Base-by-base conservation (phyloP, 2,797 vertebrate species). In the Australoheros facetus region DNA sequence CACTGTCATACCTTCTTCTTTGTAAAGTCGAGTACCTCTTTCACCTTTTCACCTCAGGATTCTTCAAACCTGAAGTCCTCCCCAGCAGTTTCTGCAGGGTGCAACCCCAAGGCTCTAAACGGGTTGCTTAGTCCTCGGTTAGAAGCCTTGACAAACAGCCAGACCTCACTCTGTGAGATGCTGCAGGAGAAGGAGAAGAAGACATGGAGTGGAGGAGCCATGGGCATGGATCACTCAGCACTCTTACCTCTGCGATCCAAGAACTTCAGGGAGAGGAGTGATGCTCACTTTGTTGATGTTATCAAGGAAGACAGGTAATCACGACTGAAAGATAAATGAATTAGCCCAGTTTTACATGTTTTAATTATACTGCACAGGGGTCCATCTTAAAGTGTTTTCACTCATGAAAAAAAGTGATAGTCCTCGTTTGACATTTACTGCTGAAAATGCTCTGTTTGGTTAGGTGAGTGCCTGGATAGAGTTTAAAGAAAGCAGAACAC, bases 211-310 rank as follows among this genome's bases (percentile, higher is more conserved):
- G 96, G 96, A 0, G 89, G 91, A 32, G 73, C 85, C 23, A 70
- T 93, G 89, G 92, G 96, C 82, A 95, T 99, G 95, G 98, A 99
- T 84, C 98, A 98, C 74, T 98, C 98, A 0, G 97, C 97, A 1
- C 97, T 99, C 74, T 97, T 99, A 77, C 98, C 98, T 0, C 89
- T 99, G 59, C 95, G 98, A 73, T 99, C 97, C 91, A 99, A 99
- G 92, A 98, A 98, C 92, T 98, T 99, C 94, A 88, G 98, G 48
- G 97, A 99, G 92, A 97, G 98, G 89, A 99, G 97, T 0, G 98
- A 99, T 1, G 98, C 96, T 69, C 98, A 99, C 89, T 99, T 99
- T 88, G 98, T 99, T 70, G 98, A 99, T 23, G 98, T 99, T 45
- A 99, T 99, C 86, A 99, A 98, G 91, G 98, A 98, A 85, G 98